A percentile compares a stretch with the other conserved stretches of the same genome.
These are phyloP conservation scores for Leptodactylus fuscus DNA, from an alignment of 2,113 vertebrate species.

Conservation along the genomic window DNA sequence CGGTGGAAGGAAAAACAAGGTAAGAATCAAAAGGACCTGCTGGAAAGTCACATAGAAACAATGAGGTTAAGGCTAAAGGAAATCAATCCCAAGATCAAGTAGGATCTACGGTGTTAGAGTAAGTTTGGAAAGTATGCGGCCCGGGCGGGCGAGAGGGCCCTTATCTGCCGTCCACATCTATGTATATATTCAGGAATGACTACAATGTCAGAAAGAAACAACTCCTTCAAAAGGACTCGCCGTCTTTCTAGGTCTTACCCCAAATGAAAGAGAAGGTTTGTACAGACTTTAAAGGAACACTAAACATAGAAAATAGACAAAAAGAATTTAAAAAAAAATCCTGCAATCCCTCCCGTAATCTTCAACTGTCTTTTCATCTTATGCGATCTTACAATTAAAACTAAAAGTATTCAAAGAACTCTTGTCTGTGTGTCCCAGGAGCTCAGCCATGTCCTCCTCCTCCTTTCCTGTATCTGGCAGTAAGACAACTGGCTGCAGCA, in stretches of 20 bases:
- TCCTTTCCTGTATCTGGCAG: background rate
- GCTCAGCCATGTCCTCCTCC: no score
- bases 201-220: conserved; percentile 6
- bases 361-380: background rate
- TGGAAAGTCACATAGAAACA: conserved; percentile 38
- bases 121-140: conserved; percentile 46
- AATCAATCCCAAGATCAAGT: conserved; percentile 47
- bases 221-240: background rate
- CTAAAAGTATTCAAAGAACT: background rate
- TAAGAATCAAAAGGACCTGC: background rate
- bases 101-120: conserved; percentile 40
- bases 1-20: background rate
- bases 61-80: conserved; percentile 13
- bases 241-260: background rate
- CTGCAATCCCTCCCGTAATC: background rate
- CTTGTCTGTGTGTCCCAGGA: background rate
- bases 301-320: background rate
- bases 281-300: background rate
- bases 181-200: conserved; percentile 38
- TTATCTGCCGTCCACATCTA: conserved; percentile 49
- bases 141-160: background rate
- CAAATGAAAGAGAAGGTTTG: conserved; percentile 15
- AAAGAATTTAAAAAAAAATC: background rate
- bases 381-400: background rate
- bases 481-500: background rate